Conservation (phyloP, 2,797 vertebrate species). For the Gila robusta region DNA sequence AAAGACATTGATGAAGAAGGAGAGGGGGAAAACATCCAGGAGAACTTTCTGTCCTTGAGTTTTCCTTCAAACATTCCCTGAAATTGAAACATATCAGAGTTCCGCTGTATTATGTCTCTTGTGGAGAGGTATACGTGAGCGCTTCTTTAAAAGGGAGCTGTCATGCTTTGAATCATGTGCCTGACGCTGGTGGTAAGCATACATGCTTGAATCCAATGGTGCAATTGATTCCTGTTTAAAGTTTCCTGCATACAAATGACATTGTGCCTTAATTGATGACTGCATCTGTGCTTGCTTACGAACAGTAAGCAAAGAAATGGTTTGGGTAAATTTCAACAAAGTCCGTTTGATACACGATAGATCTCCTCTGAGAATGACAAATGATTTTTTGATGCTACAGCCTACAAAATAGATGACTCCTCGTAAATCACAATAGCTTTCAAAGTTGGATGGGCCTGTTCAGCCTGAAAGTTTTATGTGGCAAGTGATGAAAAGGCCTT, state of each 20-base stretch:
- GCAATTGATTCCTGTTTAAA: slow-evolving; percentile 18
- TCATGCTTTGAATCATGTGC: slow-evolving; percentile 12
- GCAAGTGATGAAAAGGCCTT: slow-evolving; percentile 16
- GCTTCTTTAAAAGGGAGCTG: background rate
- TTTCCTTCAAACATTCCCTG: slow-evolving; percentile 23
- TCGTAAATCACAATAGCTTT: slow-evolving; percentile 22
- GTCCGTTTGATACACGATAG: background rate
- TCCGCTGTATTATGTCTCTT: slow-evolving; percentile 1
- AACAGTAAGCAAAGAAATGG: slow-evolving; percentile 16
- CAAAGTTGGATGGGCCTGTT: slow-evolving; percentile 12
- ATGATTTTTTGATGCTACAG: background rate
- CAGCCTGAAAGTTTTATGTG: slow-evolving; percentile 23
- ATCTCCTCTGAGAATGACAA: background rate
- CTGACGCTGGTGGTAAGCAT: slow-evolving; percentile 18
- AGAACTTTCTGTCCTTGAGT: background rate
- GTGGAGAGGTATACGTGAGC: slow-evolving; percentile 4
- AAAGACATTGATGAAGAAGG: slow-evolving; percentile 10
- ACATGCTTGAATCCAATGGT: background rate
- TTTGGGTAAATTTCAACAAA: slow-evolving; percentile 25
- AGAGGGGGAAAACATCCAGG: background rate
- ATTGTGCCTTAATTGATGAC: slow-evolving; percentile 5
- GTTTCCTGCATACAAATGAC: slow-evolving; percentile 38
- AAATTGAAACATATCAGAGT: slow-evolving; percentile 24
- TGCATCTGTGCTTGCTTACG: background rate
- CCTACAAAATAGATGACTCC: background rate